Conservation (phyloP, 2,113 vertebrate genomes). For the Azemiops feae region DNA sequence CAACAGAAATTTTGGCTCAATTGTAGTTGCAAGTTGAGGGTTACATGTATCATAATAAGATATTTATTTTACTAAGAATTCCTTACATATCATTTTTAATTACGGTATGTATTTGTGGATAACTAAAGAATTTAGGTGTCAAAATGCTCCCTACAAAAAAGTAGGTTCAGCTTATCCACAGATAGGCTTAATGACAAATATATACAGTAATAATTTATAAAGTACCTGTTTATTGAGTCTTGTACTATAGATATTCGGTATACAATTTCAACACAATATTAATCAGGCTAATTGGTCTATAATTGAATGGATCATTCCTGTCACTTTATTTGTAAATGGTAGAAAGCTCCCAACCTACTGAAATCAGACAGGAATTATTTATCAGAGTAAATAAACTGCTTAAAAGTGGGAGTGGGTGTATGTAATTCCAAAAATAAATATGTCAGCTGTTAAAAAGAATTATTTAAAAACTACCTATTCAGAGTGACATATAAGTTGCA, state of each 20-base stretch:
- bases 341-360: neutral
- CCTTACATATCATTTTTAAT: no score
- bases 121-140: no score
- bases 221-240: neutral
- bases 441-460: neutral
- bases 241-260: neutral
- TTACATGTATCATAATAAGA: no score
- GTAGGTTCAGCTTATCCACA: neutral
- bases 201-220: no score
- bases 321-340: neutral
- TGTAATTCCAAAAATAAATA: conserved; percentile 7
- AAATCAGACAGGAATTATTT: neutral
- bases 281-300: neutral
- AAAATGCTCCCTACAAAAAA: no score
- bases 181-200: neutral
- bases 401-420: neutral
- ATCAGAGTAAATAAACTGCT: neutral
- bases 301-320: neutral
- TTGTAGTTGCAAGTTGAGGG: no score
- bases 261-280: neutral
- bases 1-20: no score
- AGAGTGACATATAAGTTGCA: neutral
- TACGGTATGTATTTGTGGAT: no score
- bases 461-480: neutral
- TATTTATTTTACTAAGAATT: no score